phyloP scores from a whole-genome alignment of 1,140 invertebrate genomes.

The Lutraria rhynchaena region DNA sequence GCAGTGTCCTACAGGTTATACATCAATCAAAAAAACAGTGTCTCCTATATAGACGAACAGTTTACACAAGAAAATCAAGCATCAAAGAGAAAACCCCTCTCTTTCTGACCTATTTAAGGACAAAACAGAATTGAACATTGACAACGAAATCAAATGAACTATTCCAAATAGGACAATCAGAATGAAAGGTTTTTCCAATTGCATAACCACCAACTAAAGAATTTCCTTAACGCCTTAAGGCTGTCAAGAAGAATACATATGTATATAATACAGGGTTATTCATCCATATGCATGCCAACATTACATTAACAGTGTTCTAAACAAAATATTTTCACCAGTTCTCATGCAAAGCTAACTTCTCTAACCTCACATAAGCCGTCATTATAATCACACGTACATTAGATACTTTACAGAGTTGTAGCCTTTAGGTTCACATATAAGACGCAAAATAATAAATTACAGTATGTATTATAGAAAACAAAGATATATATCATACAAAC shows the following conservation, averaged over 20 bases:
- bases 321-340: neutral
- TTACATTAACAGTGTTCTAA: neutral
- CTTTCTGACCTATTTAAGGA: slow-evolving; percentile 43
- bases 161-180: slow-evolving; percentile 16
- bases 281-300: neutral
- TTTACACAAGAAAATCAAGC: neutral
- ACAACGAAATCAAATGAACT: slow-evolving; percentile 39
- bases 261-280: neutral
- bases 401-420: slow-evolving; percentile 17
- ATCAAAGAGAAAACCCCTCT: slow-evolving; percentile 40
- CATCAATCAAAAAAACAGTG: neutral
- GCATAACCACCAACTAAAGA: neutral
- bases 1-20: neutral
- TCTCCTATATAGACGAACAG: neutral
- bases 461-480: slow-evolving; percentile 52
- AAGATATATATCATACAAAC: slow-evolving; percentile 56
- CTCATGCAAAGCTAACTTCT: slow-evolving; percentile 8
- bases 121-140: slow-evolving; percentile 24
- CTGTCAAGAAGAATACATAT: neutral
- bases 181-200: slow-evolving; percentile 40
- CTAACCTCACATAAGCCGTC: neutral
- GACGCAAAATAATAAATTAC: slow-evolving; percentile 58
- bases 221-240: neutral
- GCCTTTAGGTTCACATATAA: slow-evolving; percentile 46
- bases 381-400: slow-evolving; percentile 31